These are phyloP conservation scores for Nicator chloris DNA, from an alignment of 2,113 vertebrate species.

Conservation along the genomic window DNA sequence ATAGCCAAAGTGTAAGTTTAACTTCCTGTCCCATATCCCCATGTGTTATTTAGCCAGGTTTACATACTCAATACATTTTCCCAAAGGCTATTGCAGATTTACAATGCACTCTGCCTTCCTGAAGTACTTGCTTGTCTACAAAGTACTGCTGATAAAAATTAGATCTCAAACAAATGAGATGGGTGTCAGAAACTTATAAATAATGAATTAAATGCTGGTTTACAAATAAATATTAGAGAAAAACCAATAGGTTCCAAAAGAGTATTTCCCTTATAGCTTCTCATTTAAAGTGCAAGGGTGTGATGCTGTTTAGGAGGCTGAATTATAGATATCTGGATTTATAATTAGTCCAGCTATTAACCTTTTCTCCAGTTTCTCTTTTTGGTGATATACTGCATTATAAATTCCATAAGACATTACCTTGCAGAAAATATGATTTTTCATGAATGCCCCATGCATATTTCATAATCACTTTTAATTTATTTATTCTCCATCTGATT, in stretches of 20 bases:
- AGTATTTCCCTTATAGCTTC: constrained; percentile 38
- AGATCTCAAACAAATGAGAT: constrained; percentile 61
- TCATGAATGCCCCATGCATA: constrained; percentile 22
- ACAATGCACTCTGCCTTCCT: background rate
- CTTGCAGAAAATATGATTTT: constrained; percentile 6
- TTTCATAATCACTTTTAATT: constrained; percentile 6
- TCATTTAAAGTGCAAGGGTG: background rate
- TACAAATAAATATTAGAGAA: constrained; percentile 65
- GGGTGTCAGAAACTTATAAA: constrained; percentile 58
- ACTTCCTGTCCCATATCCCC: background rate
- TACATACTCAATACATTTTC: constrained; percentile 19
- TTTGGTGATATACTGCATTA: constrained; percentile 22
- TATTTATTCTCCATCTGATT: background rate
- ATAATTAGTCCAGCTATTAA: constrained; percentile 64
- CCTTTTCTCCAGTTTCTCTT: constrained; percentile 45
- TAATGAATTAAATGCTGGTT: constrained; percentile 66
- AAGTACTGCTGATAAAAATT: constrained; percentile 54
- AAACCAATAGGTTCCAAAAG: constrained; percentile 38
- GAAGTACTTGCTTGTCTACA: constrained; percentile 50
- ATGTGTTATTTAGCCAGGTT: background rate
- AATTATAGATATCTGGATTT: constrained; percentile 58
- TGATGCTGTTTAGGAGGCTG: constrained; percentile 44
- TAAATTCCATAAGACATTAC: constrained; percentile 16
- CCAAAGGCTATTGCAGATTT: constrained; percentile 32
- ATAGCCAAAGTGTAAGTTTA: background rate